Evolutionary conservation across 2,888 invertebrate genomes (phyloP), one percentile per base, ranked within the genome.

Genomic region (Itoplectis maculator): DNA sequence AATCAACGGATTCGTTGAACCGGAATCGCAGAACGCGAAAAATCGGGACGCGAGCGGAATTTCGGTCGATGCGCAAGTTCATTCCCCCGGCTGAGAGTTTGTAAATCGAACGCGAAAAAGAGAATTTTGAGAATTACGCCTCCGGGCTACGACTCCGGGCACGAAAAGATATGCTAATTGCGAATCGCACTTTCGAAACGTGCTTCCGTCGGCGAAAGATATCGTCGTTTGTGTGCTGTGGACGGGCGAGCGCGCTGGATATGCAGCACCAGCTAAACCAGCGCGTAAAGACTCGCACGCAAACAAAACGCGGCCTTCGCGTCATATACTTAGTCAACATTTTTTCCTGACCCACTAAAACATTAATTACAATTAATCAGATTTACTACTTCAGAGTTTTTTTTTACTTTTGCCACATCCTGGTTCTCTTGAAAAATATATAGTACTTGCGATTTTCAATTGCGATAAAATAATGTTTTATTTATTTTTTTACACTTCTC

Each of bases 191-290:
- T 54, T 59, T 61, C 63, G 75, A 82, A 66, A 79, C 65, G 59
- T 66, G 68, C 82, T 82, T 82, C 82, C 75, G 82, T 82, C 74
- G 59, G 69, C 69, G 29, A 70, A 65, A 79, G 79, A 75, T 45
- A 82, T 75, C 56, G 23, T 35, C n/a, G n/a, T 13, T 29, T 15
- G 29, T 68, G 56, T 66, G 63, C 66, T 54, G 51, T 74, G 20
- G 35, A 54, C n/a, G n/a, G n/a, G 40, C 69, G 54, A 37, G 54
- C 20, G 69, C 54, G 54, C 40, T n/a, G 45, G 45, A 54, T 42
- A 56, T 70, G 40, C 54, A 70, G 69, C 42, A 51, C 2, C 18
- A 42, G 37, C 11, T 20, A 54, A 70, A 70, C 35, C 40, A 40
- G 37, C 40, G 69, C 23, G 23, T 29, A 42, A 18, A 70, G 7